Conservation (phyloP, 2,888 invertebrate species). For the Cerastis leucographa region DNA sequence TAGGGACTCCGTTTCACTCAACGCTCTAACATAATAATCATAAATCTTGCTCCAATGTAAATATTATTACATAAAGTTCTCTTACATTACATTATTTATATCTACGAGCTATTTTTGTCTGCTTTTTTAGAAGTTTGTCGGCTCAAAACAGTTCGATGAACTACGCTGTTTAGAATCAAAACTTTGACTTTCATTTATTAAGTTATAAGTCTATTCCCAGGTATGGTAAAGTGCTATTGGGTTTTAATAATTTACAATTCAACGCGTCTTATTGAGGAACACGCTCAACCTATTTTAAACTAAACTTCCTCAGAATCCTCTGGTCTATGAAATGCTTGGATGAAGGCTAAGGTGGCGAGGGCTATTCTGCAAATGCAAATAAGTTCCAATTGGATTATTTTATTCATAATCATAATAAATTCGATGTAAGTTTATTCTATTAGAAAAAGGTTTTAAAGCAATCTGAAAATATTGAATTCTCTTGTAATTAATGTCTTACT, state of each 20-base stretch:
- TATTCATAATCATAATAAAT: slow-evolving; percentile 25
- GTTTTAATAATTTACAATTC: background rate
- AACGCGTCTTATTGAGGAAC: background rate
- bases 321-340: slow-evolving; percentile 80
- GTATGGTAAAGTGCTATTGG: background rate
- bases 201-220: background rate
- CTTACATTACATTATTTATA: slow-evolving; percentile 30
- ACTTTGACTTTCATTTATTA: background rate
- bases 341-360: slow-evolving; percentile 72
- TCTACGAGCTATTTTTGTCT: slow-evolving; percentile 33
- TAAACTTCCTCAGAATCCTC: slow-evolving; percentile 8
- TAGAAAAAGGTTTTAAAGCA: slow-evolving; percentile 3
- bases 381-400: slow-evolving; percentile 47
- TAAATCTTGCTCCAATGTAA: slow-evolving; percentile 32
- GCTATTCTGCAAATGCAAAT: slow-evolving; percentile 63
- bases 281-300: background rate
- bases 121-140: slow-evolving; percentile 9
- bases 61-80: slow-evolving; percentile 37
- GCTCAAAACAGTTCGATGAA: slow-evolving; percentile 48
- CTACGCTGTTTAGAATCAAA: slow-evolving; percentile 29
- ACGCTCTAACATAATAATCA: slow-evolving; percentile 16
- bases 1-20: background rate
- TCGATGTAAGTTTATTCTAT: background rate
- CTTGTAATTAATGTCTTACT: background rate
- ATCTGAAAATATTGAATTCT: background rate